Evolutionary conservation across 2,888 invertebrate genomes (phyloP), one percentile per base, ranked within the genome.

Genomic region (Lottia scabra): DNA sequence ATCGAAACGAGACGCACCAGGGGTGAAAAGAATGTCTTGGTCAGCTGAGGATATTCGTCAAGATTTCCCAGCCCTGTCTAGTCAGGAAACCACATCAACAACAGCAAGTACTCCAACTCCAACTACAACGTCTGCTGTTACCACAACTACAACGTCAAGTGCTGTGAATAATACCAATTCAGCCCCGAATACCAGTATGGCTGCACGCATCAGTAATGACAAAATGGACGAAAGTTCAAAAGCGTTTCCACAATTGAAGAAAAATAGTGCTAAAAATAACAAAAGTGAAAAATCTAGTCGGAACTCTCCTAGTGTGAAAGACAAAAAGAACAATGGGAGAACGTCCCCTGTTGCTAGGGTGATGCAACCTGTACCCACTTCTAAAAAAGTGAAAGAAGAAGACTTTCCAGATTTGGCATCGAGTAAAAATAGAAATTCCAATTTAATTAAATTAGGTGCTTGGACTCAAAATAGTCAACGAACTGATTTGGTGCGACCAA

Each of bases 341-440:
- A 44, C 26, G 0, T 66, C 30, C 16, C 56, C 19, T 30, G 68
- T 56, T 19, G 56, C 30, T n/a, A 62, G 38, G 48, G 62, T 62
- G 16, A 27, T 62, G 48, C 27, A 56, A 30, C 30, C 63, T 3
- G 27, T 44, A 8, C 16, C 19, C 0, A 62, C 62, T 16, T 38
- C 56, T n/a, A 62, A 68, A 27, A 56, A 56, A 30, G 27, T 38
- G 26, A 19, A 69, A 56, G 44, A 69, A 30, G 77, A 79, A 44
- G 80, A 82, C 65, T 80, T 81, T 72, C 80, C 83, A 26, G 75
- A 72, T 27, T 64, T 82, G 38, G 73, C 71, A 63, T 15, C 72
- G 10, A 38, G 26, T 12, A 67, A 46, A 45, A 62, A 45, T 30
- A 26, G 65, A 38, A 65, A 46, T 66, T 65, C 67, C 19, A 71